Base-by-base conservation (phyloP, 2,797 vertebrate genomes). In the Characodon lateralis region DNA sequence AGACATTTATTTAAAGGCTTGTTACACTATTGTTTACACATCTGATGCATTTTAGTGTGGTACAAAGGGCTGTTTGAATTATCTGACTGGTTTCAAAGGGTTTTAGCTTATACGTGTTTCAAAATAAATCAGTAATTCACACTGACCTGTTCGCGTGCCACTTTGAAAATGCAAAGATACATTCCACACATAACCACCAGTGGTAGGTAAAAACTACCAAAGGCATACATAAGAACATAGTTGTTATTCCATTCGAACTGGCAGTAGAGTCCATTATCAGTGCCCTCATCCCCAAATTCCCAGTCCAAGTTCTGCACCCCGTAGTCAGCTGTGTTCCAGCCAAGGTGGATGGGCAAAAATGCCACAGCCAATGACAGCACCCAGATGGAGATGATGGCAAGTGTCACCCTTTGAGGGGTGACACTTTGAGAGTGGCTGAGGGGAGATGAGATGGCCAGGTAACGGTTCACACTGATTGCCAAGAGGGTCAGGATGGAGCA, bases 401-500 rank as follows among this genome's bases (percentile, higher is more conserved):
- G 74, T 0, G 91, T 89, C 24, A 97, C 97, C 0, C 96, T 94
- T 0, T 28, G 31, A 0, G 91, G 94, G 7, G 97, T 99, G 66
- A 99, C 93, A 80, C 96, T 90, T 79, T 94, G 89, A 1, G 90
- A 78, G 92, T 99, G 98, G 75, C 94, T 95, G 2, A 99, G 95
- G 0, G 98, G 98, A 3, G 94, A 93, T 0, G 96, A 97, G 84
- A 99, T 96, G 0, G 96, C 97, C 0, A 96, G 93, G 90, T 98
- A 99, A 51, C 98, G 96, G 87, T 98, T 98, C 20, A 99, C 95
- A 71, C 98, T 98, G 92, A 99, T 98, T 87, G 97, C 95, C 78
- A 98, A 92, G 70, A 99, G 96, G 83, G 96, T 98, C 85, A 99
- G 96, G 85, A 99, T 99, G 86, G 98, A 99, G 71, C 97, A 96